Evolutionary conservation across 2,888 invertebrate species (phyloP), one percentile per base, ranked within the genome.

Genomic region (Brenthis hecate): DNA sequence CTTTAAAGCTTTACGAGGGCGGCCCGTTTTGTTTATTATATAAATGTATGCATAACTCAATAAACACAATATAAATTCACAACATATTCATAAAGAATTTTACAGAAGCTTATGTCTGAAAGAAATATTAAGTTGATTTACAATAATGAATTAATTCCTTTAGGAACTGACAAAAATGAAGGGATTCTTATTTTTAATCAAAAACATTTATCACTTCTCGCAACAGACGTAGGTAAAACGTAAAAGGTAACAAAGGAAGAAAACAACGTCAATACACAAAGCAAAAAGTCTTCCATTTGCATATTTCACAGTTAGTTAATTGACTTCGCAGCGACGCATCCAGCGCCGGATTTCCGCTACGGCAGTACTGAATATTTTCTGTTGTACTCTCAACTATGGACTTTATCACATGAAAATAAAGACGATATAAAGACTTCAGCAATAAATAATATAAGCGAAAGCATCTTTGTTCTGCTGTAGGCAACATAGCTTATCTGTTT

Each of bases 291-390:
- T 74, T 80, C 77, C 76, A 80, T 83, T 85, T 86, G 81, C 85
- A 86, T 85, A 85, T 87, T 87, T 86, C 84, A 85, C 86, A 84
- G 81, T 80, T 79, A 78, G 79, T 82, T 86, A 83, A 85, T 86
- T 85, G 85, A 81, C 81, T 84, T 85, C 79, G 77, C 76, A 76
- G 73, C 76, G 70, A 72, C 74, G 80, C 73, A 77, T 81, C 79
- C 75, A 78, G 75, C 71, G 70, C 72, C 75, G 77, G 75, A 80
- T 76, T 77, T 82, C 77, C 77, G 64, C 66, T 61, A 62, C 71
- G 56, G 66, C 65, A 58, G 51, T 8, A 11, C 68, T 69, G 61
- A 57, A 69, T 81, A 68, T 68, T 64, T 54, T 56, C 48, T 51
- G 23, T 16, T 55, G 61, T 14, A 47, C 47, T 5, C 47, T 28